Percentiles rank a stretch among this genome's conserved stretches.
phyloP scores from a whole-genome alignment of 2,113 vertebrate genomes.

The Paradoxurus hermaphroditus region DNA sequence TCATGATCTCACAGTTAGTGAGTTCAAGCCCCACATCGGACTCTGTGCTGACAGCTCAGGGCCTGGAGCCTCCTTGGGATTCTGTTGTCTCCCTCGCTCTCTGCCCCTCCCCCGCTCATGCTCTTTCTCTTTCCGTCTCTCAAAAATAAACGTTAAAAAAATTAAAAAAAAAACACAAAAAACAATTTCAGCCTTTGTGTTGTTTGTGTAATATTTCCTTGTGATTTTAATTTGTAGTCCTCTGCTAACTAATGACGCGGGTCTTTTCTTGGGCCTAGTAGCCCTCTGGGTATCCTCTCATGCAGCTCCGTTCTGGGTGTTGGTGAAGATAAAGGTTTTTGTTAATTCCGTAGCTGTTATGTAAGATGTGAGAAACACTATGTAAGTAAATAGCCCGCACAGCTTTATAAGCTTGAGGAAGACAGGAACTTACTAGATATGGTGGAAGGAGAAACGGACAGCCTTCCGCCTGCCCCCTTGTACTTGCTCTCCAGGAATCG shows the following conservation, averaged over 20 bases:
- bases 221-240: neutral
- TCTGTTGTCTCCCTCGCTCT: no score
- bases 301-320: neutral
- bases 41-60: no score
- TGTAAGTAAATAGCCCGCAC: neutral
- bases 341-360: neutral
- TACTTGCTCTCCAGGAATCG: conserved; percentile 85
- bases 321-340: neutral
- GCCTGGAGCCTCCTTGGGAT: no score
- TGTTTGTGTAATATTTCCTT: neutral
- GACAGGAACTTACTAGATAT: neutral
- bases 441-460: neutral
- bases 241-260: neutral
- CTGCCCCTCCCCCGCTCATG: no score
- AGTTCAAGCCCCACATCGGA: no score
- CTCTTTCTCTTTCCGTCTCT: no score
- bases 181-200: neutral
- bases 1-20: no score
- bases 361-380: neutral
- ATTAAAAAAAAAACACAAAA: neutral
- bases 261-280: neutral
- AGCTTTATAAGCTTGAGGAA: neutral
- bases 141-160: no score
- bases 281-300: neutral
- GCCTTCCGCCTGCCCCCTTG: neutral